Base-by-base conservation (phyloP, 2,113 vertebrate species). In the Apeltes quadracus region DNA sequence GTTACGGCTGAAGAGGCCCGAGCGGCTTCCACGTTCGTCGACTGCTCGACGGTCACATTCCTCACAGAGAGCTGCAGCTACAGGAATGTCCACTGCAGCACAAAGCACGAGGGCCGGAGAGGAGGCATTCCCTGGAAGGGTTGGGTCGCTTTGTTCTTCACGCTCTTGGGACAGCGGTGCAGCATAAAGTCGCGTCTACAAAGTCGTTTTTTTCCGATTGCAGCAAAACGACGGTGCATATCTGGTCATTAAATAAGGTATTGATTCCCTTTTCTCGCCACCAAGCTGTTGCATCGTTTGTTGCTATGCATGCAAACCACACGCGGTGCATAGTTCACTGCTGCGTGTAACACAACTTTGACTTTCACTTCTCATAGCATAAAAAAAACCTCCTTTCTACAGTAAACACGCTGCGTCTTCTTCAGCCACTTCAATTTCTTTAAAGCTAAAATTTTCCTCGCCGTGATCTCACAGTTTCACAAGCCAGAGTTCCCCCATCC, bases 51-150 rank as follows among this genome's bases (percentile, higher is more conserved):
- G 63, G 53, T 71, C 78, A 79, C 84, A 86, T 88, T 91, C 81
- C 78, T 87, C 32, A 8, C 46, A 16, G 53, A 73, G 80, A 64
- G 84, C 65, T 32, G 48, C 20, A 75, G 80, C 71, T 78, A 10
- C 50, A 90, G 87, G 88, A 89, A 88, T 90, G 87, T 90, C 79
- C 23, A 86, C 80, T 73, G 23, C 84, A 81, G 78, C 80, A 84
- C 77, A 87, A 87, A 72, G 75, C 75, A 78, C 69, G 55, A 48
- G 72, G 46, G 62, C 68, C 67, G 81, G 77, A 77, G 66, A 23
- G 61, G 75, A 44, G 32, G 71, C 58, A 50, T 79, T 69, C 64
- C 46, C 61, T 25, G 39, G 7, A 34, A 79, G 72, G 71, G 77
- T 2, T 61, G 65, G 69, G 72, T 71, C 64, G 46, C 15, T 55